Percentiles rank a stretch among this genome's conserved stretches.
phyloP scores from a whole-genome alignment of 2,797 vertebrate genomes.

The Myotis daubentonii region DNA sequence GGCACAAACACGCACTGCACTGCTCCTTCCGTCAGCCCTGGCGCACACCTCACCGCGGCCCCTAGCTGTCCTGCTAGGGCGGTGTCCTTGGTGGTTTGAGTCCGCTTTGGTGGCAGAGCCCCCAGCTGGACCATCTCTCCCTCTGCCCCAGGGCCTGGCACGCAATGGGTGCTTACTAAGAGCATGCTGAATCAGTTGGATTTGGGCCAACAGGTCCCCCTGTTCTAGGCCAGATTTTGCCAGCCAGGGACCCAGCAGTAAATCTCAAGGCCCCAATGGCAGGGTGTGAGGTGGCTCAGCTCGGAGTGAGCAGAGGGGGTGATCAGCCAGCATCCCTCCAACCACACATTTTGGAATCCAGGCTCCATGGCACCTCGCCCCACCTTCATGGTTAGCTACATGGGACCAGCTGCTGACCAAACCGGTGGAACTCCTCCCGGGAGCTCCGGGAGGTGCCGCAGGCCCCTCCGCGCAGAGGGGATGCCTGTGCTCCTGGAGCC shows the following conservation, averaged over 20 bases:
- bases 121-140: not conserved
- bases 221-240: not conserved
- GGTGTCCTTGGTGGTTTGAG: not conserved
- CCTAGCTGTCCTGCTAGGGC: not conserved
- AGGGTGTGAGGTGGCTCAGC: not conserved
- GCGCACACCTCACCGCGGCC: fast-evolving
- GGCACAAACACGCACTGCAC: fast-evolving
- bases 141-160: not conserved
- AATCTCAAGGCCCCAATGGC: not conserved
- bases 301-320: not conserved
- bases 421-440: fast-evolving
- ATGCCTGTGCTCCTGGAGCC: fast-evolving
- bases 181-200: not conserved
- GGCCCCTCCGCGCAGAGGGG: not conserved
- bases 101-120: not conserved
- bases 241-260: not conserved
- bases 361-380: too few species aligned
- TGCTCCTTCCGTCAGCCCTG: fast-evolving
- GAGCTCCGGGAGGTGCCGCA: not conserved
- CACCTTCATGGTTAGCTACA: fast-evolving
- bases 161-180: not conserved
- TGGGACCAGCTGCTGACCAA: fast-evolving
- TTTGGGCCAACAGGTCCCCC: not conserved
- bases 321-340: not conserved
- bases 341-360: not conserved